phyloP scores from a whole-genome alignment of 1,140 invertebrate genomes.

The Drosophila albomicans region DNA sequence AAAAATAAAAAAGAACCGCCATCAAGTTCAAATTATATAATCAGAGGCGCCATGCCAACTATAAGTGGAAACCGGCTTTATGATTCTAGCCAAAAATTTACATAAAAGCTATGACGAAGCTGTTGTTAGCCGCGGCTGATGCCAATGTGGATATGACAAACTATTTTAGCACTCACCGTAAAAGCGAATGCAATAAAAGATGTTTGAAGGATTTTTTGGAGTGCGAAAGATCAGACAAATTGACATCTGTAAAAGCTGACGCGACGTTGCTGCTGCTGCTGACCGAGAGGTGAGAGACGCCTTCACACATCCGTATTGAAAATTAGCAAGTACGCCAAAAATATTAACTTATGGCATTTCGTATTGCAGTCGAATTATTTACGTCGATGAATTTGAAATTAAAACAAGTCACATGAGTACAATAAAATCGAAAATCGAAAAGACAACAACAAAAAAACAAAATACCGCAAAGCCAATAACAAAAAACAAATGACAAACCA shows the following conservation, averaged over 20 bases:
- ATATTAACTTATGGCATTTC: slow-evolving; percentile 46
- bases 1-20: slow-evolving; percentile 25
- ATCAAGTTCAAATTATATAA: slow-evolving; percentile 37
- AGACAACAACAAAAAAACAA: not conserved
- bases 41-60: slow-evolving; percentile 11
- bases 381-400: slow-evolving; percentile 43
- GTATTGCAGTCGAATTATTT: slow-evolving; percentile 63
- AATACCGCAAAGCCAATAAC: not conserved
- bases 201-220: slow-evolving; percentile 19
- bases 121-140: not conserved
- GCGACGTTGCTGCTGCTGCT: not conserved
- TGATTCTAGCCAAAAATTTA: slow-evolving; percentile 33
- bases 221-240: slow-evolving; percentile 15
- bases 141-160: slow-evolving; percentile 9
- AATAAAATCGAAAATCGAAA: slow-evolving; percentile 34
- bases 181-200: slow-evolving; percentile 22
- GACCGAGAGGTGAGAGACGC: slow-evolving; percentile 4
- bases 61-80: slow-evolving; percentile 20
- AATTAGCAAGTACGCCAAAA: slow-evolving; percentile 60
- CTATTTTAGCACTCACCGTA: slow-evolving; percentile 14
- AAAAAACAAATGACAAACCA: slow-evolving; percentile 36
- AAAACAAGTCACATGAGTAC: slow-evolving; percentile 63
- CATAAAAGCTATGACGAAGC: slow-evolving; percentile 27
- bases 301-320: slow-evolving; percentile 49
- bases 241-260: slow-evolving; percentile 16